Conservation (phyloP, 2,113 vertebrate species). For the Otocyon megalotis region DNA sequence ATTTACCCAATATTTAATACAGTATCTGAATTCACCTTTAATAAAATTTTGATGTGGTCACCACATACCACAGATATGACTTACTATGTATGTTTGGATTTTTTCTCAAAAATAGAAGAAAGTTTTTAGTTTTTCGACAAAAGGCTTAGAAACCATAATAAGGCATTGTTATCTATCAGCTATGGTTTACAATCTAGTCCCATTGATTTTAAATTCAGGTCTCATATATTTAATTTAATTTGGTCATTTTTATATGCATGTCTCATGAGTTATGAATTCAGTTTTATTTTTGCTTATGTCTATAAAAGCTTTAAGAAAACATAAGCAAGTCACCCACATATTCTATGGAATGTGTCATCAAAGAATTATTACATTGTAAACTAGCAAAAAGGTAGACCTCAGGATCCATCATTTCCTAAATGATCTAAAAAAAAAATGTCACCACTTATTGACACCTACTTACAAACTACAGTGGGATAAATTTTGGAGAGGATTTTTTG, state of each 20-base stretch:
- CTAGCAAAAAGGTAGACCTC: not conserved
- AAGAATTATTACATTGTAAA: slow-evolving; percentile 10
- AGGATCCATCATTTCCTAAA: not conserved
- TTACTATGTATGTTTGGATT: not conserved
- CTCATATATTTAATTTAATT: slow-evolving; percentile 32
- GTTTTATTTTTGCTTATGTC: not conserved
- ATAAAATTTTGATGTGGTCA: not conserved
- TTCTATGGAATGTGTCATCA: not conserved
- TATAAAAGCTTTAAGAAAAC: slow-evolving; percentile 21
- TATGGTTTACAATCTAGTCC: not conserved
- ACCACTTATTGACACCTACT: not conserved
- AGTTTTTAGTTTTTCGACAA: slow-evolving; percentile 33
- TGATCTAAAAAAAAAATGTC: not conserved
- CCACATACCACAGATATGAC: not conserved
- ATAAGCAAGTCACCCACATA: not conserved
- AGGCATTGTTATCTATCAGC: not conserved
- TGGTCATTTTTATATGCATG: not conserved
- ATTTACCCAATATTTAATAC: not conserved
- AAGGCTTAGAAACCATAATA: not conserved
- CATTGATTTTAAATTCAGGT: slow-evolving; percentile 51
- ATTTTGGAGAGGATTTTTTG: not conserved
- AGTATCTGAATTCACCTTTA: not conserved
- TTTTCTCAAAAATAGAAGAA: slow-evolving; percentile 47
- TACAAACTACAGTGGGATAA: not conserved
- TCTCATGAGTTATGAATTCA: slow-evolving; percentile 23